A percentile compares a stretch with the other conserved stretches of the same genome.
Evolutionary conservation across 1,140 invertebrate genomes (phyloP).

Genomic region (Agrypnia vestita): DNA sequence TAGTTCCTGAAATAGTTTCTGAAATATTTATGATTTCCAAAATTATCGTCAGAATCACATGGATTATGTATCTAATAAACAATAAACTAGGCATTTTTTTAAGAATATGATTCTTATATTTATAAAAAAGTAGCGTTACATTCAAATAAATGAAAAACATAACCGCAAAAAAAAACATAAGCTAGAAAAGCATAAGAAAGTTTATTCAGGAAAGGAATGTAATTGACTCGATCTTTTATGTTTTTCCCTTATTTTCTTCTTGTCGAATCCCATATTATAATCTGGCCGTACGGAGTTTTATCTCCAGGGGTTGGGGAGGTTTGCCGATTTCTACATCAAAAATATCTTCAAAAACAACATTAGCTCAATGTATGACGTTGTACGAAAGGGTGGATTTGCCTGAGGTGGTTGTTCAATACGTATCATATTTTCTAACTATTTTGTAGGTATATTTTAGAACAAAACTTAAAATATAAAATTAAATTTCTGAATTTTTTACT

Average conservation of each 20-base stretch:
- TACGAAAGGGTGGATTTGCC: neutral
- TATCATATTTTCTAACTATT: neutral
- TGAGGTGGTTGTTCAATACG: neutral
- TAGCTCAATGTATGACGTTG: slow-evolving; percentile 56
- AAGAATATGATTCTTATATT: too few species aligned
- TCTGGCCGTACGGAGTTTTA: slow-evolving; percentile 51
- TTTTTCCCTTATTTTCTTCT: slow-evolving; percentile 54
- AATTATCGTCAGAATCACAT: too few species aligned
- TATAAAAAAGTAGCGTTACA: too few species aligned
- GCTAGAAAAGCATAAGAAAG: neutral
- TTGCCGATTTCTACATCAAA: slow-evolving; percentile 43
- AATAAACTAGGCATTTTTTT: too few species aligned
- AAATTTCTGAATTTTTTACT: too few species aligned
- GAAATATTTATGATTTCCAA: too few species aligned
- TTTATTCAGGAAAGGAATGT: slow-evolving; percentile 27
- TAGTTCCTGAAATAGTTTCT: too few species aligned
- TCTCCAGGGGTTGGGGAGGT: slow-evolving; percentile 35
- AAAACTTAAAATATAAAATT: too few species aligned
- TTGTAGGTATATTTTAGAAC: too few species aligned
- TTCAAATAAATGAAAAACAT: slow-evolving; percentile 12
- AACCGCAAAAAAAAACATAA: neutral
- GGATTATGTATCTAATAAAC: too few species aligned
- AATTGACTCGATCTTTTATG: slow-evolving; percentile 37
- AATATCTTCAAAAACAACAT: slow-evolving; percentile 58
- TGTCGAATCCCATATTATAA: slow-evolving; percentile 57